phyloP scores from a whole-genome alignment of 1,140 invertebrate genomes.

The Eciton burchellii region DNA sequence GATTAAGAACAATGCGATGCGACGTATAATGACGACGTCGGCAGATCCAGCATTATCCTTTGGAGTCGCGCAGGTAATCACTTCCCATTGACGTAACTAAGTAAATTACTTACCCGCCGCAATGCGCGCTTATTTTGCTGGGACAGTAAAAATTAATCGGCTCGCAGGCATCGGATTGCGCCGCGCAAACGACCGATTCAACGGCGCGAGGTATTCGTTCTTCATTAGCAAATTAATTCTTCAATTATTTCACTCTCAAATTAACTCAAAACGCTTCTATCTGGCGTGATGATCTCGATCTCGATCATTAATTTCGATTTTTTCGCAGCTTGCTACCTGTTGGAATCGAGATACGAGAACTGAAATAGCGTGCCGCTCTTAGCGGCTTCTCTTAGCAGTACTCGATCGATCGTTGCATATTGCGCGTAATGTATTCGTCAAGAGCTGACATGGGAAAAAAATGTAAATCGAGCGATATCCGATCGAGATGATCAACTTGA shows the following conservation, averaged over 20 bases:
- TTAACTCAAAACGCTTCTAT: conserved; percentile 19
- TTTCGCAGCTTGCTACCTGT: not conserved
- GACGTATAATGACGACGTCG: conserved; percentile 31
- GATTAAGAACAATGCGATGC: conserved; percentile 23
- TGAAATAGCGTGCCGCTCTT: conserved; percentile 12
- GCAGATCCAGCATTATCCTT: not conserved
- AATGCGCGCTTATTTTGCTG: conserved; percentile 54
- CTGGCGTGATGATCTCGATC: not conserved
- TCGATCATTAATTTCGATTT: not conserved
- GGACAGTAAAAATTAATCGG: conserved; percentile 60
- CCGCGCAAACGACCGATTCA: not conserved
- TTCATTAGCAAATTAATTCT: conserved; percentile 41
- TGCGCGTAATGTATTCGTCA: not conserved
- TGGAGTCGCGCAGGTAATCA: conserved; percentile 40
- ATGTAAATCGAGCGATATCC: not conserved
- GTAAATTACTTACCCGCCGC: conserved; percentile 34
- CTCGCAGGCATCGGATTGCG: conserved; percentile 29
- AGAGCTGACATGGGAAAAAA: not conserved
- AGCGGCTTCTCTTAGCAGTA: conserved; percentile 5
- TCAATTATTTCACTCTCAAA: conserved; percentile 25
- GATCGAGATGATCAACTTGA: not conserved
- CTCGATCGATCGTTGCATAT: not conserved
- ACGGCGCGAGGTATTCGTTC: not conserved
- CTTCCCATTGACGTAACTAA: conserved; percentile 18
- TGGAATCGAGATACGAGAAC: conserved; percentile 22